phyloP scores from a whole-genome alignment of 2,888 invertebrate species.

The Thalpophila matura region DNA sequence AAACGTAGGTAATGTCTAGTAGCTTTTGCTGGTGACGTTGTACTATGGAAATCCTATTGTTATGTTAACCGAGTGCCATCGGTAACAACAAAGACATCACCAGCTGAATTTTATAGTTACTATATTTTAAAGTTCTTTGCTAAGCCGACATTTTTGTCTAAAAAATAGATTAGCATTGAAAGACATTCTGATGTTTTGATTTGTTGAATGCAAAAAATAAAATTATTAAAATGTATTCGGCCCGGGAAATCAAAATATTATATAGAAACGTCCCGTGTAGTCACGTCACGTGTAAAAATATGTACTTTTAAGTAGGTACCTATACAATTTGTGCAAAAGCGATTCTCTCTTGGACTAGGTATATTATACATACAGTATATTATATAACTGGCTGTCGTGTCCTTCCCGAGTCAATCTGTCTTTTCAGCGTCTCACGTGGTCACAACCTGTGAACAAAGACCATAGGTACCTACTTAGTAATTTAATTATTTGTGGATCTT shows the following conservation, averaged over 20 bases:
- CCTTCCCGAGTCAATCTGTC: too few species aligned
- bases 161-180: slow-evolving; percentile 20
- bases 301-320: too few species aligned
- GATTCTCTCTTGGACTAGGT: too few species aligned
- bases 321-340: too few species aligned
- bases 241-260: neutral
- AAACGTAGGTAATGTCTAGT: slow-evolving; percentile 3
- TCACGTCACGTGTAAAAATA: too few species aligned
- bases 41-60: slow-evolving; percentile 26
- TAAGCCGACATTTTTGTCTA: slow-evolving; percentile 11
- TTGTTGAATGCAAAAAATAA: neutral
- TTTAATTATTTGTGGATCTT: too few species aligned
- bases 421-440: too few species aligned
- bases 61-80: slow-evolving; percentile 35
- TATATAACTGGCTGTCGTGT: too few species aligned
- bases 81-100: slow-evolving; percentile 50
- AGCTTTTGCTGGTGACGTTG: neutral
- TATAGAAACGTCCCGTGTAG: too few species aligned
- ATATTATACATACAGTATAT: too few species aligned
- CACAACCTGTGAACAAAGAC: too few species aligned
- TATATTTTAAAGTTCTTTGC: slow-evolving; percentile 33
- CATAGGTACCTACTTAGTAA: too few species aligned
- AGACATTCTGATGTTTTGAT: slow-evolving; percentile 13
- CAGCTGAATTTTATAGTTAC: slow-evolving; percentile 45
- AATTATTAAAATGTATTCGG: neutral